These are phyloP conservation scores for Mobula birostris DNA, from an alignment of 2,113 vertebrate species.

Conservation along the genomic window DNA sequence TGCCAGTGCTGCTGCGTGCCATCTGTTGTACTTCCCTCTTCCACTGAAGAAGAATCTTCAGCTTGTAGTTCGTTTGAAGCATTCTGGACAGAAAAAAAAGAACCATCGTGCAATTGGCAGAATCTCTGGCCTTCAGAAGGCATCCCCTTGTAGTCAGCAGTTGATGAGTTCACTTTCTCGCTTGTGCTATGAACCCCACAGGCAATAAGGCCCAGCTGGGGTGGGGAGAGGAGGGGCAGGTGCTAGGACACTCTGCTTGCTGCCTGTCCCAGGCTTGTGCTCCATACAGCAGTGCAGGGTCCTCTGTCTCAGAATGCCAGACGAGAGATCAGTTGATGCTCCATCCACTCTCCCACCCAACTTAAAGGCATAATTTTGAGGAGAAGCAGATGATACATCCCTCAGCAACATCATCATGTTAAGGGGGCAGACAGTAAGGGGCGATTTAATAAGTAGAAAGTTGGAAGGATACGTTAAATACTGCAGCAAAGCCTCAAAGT, in stretches of 20 bases:
- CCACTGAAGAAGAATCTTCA: neutral
- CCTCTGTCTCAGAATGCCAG: neutral
- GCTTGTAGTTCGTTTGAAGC: neutral
- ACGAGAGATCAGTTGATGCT: neutral
- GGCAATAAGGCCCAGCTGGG: neutral
- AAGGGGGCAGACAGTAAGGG: too few relatives aligned
- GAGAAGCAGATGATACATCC: neutral
- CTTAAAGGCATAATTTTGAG: neutral
- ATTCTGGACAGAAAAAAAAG: neutral
- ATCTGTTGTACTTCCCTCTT: neutral
- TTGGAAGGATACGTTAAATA: too few relatives aligned
- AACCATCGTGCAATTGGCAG: neutral
- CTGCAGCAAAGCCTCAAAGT: too few relatives aligned
- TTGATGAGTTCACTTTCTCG: neutral
- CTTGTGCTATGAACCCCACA: too few relatives aligned
- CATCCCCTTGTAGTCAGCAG: neutral
- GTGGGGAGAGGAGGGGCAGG: neutral
- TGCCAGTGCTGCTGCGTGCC: too few relatives aligned
- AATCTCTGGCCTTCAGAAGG: neutral
- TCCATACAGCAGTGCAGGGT: neutral
- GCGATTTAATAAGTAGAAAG: too few relatives aligned
- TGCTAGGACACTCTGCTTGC: neutral
- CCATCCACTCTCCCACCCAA: neutral
- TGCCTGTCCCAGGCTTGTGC: neutral
- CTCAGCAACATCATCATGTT: neutral